Evolutionary conservation across 92 coral and sea anemone species (phyloP).

Genomic region (Porites evermanni): DNA sequence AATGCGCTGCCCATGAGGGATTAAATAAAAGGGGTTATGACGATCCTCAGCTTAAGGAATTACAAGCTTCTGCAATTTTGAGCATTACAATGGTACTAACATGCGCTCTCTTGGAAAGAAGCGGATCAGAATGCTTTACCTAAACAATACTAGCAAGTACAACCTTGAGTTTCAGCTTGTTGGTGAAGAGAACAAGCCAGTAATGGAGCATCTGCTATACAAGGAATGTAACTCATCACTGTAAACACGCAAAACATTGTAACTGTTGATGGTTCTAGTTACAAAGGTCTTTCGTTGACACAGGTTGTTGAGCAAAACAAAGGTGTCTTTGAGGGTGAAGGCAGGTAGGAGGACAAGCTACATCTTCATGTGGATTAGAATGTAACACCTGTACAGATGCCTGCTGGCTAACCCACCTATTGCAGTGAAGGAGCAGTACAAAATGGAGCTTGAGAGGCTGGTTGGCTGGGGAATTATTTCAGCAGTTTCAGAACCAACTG

Average conservation of each 20-base stretch:
- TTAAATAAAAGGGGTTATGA: neutral
- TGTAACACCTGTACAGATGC: constrained; percentile 35
- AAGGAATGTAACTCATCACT: constrained; percentile 24
- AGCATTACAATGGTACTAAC: constrained; percentile 25
- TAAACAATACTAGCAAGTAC: constrained; percentile 33
- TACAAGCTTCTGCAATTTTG: constrained; percentile 17
- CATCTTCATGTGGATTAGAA: constrained; percentile 25
- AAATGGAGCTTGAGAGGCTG: constrained; percentile 18
- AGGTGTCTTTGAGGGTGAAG: constrained; percentile 47
- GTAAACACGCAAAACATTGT: constrained; percentile 42
- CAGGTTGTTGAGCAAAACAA: constrained; percentile 2
- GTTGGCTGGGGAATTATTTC: neutral
- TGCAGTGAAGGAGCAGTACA: constrained; percentile 34
- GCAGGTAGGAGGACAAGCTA: constrained; percentile 26
- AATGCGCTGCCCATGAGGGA: neutral
- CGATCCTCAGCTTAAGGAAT: neutral
- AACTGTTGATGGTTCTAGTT: constrained; percentile 9
- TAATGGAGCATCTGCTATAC: constrained; percentile 31
- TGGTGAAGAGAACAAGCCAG: constrained; percentile 13
- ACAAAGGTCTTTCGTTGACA: constrained; percentile 2
- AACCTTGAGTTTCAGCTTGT: constrained; percentile 44
- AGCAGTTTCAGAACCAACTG: constrained; percentile 11
- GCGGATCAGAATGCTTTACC: constrained; percentile 36
- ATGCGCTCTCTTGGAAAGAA: constrained; percentile 40
- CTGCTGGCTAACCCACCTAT: constrained; percentile 35